These are phyloP conservation scores for Nerophis lumbriciformis DNA, from an alignment of 2,113 vertebrate genomes.

Conservation along the genomic window DNA sequence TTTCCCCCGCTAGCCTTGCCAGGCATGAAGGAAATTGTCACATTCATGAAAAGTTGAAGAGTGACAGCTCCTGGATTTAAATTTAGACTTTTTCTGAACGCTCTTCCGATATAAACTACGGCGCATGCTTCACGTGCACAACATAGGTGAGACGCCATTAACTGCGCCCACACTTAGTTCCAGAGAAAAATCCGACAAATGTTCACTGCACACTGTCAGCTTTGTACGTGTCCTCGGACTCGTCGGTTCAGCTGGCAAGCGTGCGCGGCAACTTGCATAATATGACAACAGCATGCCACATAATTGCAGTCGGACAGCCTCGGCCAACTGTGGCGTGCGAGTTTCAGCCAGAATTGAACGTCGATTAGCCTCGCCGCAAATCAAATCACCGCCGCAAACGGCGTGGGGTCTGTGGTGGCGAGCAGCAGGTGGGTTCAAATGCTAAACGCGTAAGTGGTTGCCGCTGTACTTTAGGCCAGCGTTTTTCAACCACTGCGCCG, in stretches of 20 bases:
- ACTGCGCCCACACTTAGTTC: no score
- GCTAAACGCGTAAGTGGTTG: no score
- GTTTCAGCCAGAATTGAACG: slow-evolving; percentile 20
- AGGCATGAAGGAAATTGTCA: slow-evolving; percentile 33
- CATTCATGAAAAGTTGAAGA: slow-evolving; percentile 37
- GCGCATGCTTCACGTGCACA: no score
- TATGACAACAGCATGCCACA: slow-evolving; percentile 27
- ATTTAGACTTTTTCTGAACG: slow-evolving; percentile 14
- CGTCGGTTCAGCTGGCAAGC: slow-evolving; percentile 31
- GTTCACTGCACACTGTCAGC: not conserved
- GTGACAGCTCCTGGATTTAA: slow-evolving; percentile 31
- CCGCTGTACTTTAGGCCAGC: no score
- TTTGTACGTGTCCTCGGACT: not conserved
- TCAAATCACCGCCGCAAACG: slow-evolving; percentile 30
- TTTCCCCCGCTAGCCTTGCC: slow-evolving; percentile 24
- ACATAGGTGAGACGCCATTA: no score
- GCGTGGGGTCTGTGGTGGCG: slow-evolving; percentile 24
- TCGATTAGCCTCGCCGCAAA: slow-evolving; percentile 18
- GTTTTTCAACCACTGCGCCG: no score
- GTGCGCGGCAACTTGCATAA: slow-evolving; percentile 25
- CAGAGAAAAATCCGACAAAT: no score
- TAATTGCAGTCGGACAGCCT: slow-evolving; percentile 21
- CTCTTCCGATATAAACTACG: no score
- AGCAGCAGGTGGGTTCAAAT: no score
- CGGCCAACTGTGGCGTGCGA: slow-evolving; percentile 32